phyloP scores from a whole-genome alignment of 1,140 invertebrate species.

The Daktulosphaira vitifoliae region DNA sequence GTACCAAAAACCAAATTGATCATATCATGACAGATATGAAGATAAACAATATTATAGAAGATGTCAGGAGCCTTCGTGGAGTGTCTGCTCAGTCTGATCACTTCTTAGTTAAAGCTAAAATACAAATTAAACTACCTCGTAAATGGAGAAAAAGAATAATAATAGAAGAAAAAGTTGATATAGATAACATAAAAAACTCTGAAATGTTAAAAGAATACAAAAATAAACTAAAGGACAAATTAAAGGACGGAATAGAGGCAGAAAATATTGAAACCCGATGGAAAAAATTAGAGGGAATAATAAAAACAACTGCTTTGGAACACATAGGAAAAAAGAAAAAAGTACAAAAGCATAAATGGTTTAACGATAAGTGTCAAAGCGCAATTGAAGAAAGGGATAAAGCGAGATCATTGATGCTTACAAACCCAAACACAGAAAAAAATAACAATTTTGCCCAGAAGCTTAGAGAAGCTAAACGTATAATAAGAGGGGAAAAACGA shows the following conservation, averaged over 20 bases:
- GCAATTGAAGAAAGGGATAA: neutral
- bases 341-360: neutral
- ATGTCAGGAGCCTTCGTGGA: neutral
- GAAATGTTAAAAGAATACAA: neutral
- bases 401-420: neutral
- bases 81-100: too few species aligned
- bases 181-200: neutral
- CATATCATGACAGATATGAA: conserved; percentile 11
- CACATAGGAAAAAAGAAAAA: neutral
- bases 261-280: neutral
- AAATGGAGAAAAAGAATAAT: neutral
- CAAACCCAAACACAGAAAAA: neutral
- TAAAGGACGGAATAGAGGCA: neutral
- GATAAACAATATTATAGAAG: neutral
- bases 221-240: neutral
- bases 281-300: neutral
- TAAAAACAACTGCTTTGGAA: neutral
- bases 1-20: conserved; percentile 3
- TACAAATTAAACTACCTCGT: too few species aligned
- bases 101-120: too few species aligned
- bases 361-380: neutral
- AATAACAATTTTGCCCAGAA: neutral
- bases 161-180: neutral
- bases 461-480: neutral
- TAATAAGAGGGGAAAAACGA: neutral